Base-by-base conservation (phyloP, 2,113 vertebrate species). In the Blennius ocellaris region DNA sequence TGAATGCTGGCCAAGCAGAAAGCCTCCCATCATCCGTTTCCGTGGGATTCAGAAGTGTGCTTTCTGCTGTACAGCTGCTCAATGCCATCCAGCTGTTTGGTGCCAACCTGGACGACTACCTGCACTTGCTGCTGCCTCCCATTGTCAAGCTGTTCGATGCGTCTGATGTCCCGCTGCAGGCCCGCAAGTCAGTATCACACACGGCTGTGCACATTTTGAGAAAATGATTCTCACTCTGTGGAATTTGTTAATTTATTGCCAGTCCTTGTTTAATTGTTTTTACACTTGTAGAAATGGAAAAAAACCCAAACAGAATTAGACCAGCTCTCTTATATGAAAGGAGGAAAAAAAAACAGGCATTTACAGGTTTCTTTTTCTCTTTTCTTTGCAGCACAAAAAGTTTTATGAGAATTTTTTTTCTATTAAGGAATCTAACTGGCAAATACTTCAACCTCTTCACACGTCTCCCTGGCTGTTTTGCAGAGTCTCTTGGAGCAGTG, bases 61-160 rank as follows among this genome's bases (percentile, higher is more conserved):
- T 40, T 57, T 80, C 67, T 44, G 0, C 78, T 62, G 87, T 86
- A n/a, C 88, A 99, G 98, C 81, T 99, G 1, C 81, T 99, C 68
- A 95, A 97, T 41, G 98, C 98, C 0, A 99, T 99, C 88, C 98
- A 99, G 92, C 94, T 97, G 78, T 99, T 99, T 69, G 98, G 98
- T 15, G 98, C 98, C 73, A 99, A 99, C 88, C 85, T 99, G 69
- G 98, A 99, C 5, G 98, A 99, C 91, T 99, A 99, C 84, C 94
- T 99, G 52, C 98, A 99, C 80, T 91, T 99, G 83, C 78, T 99
- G 52, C 87, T 99, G 86, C 98, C 98, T 73, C 98, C 98, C 2
- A 96, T 99, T 49, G 97, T 99, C 58, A 99, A 99, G 84, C 90
- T 99, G 0, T 99, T 99, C 78, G 98, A 99, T 83, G 97, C 97